Evolutionary conservation across 2,113 vertebrate species (phyloP).

Genomic region (Trematocara nigrifrons): DNA sequence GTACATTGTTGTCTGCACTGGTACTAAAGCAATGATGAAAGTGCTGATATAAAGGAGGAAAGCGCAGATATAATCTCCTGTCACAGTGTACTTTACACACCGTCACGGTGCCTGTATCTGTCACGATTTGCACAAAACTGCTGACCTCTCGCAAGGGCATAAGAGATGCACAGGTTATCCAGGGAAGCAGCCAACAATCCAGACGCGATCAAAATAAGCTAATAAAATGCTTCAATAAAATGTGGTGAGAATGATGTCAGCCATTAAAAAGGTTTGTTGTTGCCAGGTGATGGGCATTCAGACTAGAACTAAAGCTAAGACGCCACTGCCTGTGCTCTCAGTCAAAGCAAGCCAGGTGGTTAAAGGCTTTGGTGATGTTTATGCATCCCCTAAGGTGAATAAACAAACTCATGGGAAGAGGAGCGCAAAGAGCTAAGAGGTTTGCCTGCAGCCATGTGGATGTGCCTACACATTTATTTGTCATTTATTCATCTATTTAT

Average conservation of each 20-base stretch:
- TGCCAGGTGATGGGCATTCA: not conserved
- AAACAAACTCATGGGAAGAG: not conserved
- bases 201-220: slow-evolving; percentile 8
- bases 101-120: not conserved
- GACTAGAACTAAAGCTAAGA: not conserved
- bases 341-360: not conserved
- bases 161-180: not conserved
- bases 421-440: not conserved
- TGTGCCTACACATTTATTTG: not conserved
- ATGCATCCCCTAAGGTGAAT: not conserved
- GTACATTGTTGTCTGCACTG: not conserved
- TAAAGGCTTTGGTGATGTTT: not conserved
- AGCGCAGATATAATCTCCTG: slow-evolving; percentile 11
- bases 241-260: not conserved
- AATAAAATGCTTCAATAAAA: not conserved
- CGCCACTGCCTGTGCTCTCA: not conserved
- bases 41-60: not conserved
- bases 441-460: not conserved
- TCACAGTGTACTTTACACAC: slow-evolving; percentile 7
- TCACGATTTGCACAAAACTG: slow-evolving; percentile 6
- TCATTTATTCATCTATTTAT: not conserved
- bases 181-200: slow-evolving; percentile 14
- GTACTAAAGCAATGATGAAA: not conserved
- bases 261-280: not conserved
- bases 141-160: slow-evolving; percentile 2